These are phyloP conservation scores for Peromyscus leucopus DNA, from an alignment of 2,113 vertebrate genomes.

Conservation along the genomic window DNA sequence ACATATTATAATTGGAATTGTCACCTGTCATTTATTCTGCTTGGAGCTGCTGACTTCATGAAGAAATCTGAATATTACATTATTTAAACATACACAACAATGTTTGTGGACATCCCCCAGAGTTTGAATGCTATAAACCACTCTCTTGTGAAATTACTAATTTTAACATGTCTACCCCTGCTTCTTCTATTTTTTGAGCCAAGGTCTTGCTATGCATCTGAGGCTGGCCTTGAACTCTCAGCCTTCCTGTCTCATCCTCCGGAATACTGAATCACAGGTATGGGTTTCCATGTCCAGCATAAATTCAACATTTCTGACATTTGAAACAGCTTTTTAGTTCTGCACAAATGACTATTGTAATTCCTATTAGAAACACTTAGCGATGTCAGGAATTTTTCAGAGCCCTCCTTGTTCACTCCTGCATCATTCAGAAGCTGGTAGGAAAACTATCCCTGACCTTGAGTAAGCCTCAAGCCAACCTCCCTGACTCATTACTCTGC, in stretches of 20 bases:
- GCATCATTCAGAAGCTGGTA: neutral
- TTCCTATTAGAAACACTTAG: slow-evolving; percentile 22
- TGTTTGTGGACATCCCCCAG: neutral
- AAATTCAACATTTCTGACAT: neutral
- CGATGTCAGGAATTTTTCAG: neutral
- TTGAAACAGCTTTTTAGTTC: neutral
- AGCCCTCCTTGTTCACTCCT: neutral
- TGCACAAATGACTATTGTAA: neutral
- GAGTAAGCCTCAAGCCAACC: neutral
- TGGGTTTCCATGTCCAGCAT: neutral
- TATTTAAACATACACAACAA: neutral
- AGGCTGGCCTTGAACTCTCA: neutral
- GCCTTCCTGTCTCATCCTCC: neutral
- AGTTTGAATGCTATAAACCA: neutral
- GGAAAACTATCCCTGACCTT: neutral
- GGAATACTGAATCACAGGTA: neutral
- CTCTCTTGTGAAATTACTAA: neutral
- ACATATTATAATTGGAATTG: neutral
- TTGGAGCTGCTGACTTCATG: neutral
- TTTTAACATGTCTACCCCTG: neutral
- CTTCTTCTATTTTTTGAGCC: neutral
- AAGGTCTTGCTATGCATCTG: neutral
- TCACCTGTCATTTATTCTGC: neutral
- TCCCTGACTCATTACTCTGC: neutral
- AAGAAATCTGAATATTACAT: neutral